Percentiles rank a stretch among this genome's conserved stretches.
phyloP scores from a whole-genome alignment of 2,113 vertebrate species.

The Poecile atricapillus region DNA sequence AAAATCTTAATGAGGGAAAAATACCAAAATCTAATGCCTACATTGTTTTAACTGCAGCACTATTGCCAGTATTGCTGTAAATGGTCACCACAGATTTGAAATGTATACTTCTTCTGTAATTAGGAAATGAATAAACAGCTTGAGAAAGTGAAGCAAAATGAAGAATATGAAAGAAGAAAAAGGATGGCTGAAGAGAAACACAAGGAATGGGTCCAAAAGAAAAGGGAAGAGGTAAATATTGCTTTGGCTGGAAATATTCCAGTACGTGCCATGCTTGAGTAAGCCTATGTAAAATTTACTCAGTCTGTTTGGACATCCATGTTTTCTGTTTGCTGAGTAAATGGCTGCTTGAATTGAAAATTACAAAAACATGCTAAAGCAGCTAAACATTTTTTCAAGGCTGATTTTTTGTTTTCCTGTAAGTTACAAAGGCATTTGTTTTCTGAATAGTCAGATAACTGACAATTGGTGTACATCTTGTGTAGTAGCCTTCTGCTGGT shows the following conservation, averaged over 20 bases:
- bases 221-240: slow-evolving; percentile 78
- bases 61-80: background rate
- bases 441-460: background rate
- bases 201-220: slow-evolving; percentile 86
- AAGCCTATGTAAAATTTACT: background rate
- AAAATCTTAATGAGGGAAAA: background rate
- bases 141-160: slow-evolving; percentile 73
- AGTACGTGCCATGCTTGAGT: background rate
- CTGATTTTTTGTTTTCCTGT: background rate
- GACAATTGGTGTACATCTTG: background rate
- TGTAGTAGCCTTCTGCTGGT: background rate
- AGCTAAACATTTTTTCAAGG: background rate
- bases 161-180: slow-evolving; percentile 77
- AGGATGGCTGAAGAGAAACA: slow-evolving; percentile 79
- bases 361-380: background rate
- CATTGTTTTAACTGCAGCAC: background rate
- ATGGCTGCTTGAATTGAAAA: background rate
- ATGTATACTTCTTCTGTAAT: background rate
- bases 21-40: background rate
- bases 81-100: background rate
- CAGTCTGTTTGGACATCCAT: background rate
- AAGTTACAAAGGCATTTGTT: background rate
- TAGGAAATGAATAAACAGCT: slow-evolving; percentile 75
- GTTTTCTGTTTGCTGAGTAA: background rate
- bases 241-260: background rate